Evolutionary conservation across 2,797 vertebrate genomes (phyloP).

Genomic region (Pelochelys cantorii): DNA sequence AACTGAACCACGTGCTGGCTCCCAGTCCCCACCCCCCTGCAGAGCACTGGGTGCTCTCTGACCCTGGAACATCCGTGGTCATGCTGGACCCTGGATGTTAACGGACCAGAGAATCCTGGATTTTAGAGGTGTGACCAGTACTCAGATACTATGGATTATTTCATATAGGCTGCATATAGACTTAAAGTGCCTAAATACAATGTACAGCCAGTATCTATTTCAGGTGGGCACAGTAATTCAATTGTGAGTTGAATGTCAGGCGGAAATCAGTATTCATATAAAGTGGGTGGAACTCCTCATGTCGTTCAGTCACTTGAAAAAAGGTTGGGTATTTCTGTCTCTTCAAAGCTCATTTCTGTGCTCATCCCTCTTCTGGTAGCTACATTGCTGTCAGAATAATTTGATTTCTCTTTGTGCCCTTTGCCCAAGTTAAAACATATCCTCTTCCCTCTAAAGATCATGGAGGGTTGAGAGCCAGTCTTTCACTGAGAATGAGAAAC

Average conservation of each 20-base stretch:
- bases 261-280: background rate
- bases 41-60: too few species aligned
- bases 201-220: background rate
- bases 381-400: slow-evolving; percentile 30
- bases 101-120: too few species aligned
- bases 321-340: slow-evolving; percentile 19
- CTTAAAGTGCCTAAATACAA: background rate
- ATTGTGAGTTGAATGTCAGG: background rate
- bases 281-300: background rate
- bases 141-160: background rate
- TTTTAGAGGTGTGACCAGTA: too few species aligned
- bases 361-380: background rate
- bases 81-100: too few species aligned
- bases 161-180: background rate
- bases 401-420: background rate
- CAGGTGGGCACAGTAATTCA: background rate
- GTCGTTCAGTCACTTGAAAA: slow-evolving; percentile 29
- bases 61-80: too few species aligned
- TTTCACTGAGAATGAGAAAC: slow-evolving; percentile 40
- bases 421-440: slow-evolving; percentile 7
- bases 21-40: too few species aligned
- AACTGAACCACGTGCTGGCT: too few species aligned
- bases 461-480: background rate
- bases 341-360: slow-evolving; percentile 13
- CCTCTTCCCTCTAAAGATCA: background rate